A percentile compares a stretch with the other conserved stretches of the same genome.
phyloP scores from a whole-genome alignment of 2,797 vertebrate species.

The Urocyon cinereoargenteus region DNA sequence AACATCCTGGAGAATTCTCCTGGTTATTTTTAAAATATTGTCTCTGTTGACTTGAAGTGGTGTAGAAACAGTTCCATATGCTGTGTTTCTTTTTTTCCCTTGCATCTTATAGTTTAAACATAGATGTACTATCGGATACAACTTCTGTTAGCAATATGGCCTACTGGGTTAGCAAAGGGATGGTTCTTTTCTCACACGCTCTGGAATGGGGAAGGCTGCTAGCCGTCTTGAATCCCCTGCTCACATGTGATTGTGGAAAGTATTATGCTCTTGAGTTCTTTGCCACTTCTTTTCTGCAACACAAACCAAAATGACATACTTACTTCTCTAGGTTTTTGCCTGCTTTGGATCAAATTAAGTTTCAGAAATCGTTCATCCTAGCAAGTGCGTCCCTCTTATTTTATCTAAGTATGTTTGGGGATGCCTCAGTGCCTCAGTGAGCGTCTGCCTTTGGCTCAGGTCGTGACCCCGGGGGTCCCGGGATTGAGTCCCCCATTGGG shows the following conservation, averaged over 20 bases:
- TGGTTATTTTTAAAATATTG: slow-evolving; percentile 80
- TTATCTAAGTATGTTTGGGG: background rate
- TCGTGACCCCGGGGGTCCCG: too few species aligned
- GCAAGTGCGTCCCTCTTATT: background rate
- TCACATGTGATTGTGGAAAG: background rate
- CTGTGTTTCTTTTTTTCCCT: slow-evolving; percentile 45
- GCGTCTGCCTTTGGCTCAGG: too few species aligned
- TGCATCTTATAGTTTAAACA: slow-evolving; percentile 77
- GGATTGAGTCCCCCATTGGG: too few species aligned
- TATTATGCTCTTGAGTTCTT: background rate
- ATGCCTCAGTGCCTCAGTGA: too few species aligned
- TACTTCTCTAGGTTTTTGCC: background rate
- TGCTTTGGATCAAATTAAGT: background rate
- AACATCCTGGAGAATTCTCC: slow-evolving; percentile 62
- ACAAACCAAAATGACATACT: background rate
- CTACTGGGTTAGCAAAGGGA: slow-evolving; percentile 1
- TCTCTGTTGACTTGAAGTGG: slow-evolving; percentile 76
- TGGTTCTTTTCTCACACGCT: background rate
- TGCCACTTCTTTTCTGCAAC: background rate
- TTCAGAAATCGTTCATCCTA: slow-evolving; percentile 32
- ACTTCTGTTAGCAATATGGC: slow-evolving; percentile 77
- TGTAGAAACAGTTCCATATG: slow-evolving; percentile 81
- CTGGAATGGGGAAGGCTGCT: background rate
- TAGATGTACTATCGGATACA: slow-evolving; percentile 74
- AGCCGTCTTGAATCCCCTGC: background rate